Evolutionary conservation across 2,888 invertebrate species (phyloP).

Genomic region (Noctua janthina): DNA sequence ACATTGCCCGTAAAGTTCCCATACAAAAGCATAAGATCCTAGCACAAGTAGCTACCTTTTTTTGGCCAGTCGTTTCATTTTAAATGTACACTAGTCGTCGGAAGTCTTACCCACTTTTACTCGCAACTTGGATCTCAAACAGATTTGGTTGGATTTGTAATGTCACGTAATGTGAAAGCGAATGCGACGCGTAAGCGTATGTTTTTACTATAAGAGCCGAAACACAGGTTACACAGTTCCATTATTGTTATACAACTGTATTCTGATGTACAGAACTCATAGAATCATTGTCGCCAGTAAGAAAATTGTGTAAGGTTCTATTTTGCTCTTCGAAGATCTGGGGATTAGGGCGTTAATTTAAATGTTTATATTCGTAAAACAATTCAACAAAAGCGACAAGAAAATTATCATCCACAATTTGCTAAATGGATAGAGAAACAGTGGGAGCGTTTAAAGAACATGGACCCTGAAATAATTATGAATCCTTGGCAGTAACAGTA

Average conservation of each 20-base stretch:
- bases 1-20: constrained; percentile 4
- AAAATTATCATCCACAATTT: background rate
- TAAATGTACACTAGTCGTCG: background rate
- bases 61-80: background rate
- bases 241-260: background rate
- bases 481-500: background rate
- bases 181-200: constrained; percentile 39
- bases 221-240: background rate
- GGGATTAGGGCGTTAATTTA: background rate
- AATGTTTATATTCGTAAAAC: background rate
- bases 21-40: background rate
- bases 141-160: constrained; percentile 23
- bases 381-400: background rate
- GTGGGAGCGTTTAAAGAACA: background rate
- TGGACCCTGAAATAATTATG: background rate
- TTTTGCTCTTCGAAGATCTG: background rate
- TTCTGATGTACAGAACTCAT: background rate
- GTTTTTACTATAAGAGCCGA: constrained; percentile 20
- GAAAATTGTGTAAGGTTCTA: background rate
- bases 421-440: background rate
- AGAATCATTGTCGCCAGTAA: background rate
- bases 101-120: constrained; percentile 20
- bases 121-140: constrained; percentile 18
- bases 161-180: constrained; percentile 56
- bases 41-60: background rate